These are phyloP conservation scores for Chesias legatella DNA, from an alignment of 2,888 invertebrate genomes.

Conservation along the genomic window DNA sequence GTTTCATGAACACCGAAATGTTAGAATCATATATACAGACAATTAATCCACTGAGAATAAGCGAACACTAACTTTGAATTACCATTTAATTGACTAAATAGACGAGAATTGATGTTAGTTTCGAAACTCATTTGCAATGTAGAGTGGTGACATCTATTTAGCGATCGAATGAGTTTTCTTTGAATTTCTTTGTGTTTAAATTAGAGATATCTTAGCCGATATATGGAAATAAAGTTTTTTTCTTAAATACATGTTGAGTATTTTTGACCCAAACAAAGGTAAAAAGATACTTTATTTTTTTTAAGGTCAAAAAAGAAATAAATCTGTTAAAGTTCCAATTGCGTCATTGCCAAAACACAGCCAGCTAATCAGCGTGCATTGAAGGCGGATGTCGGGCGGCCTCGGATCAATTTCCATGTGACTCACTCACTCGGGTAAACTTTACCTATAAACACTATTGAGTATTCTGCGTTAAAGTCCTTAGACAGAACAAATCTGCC, in stretches of 20 bases:
- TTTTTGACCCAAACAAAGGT: no score
- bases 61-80: constrained; percentile 35
- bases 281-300: no score
- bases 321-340: constrained; percentile 15
- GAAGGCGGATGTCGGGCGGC: constrained; percentile 60
- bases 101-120: constrained; percentile 38
- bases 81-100: constrained; percentile 35
- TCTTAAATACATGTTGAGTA: no score
- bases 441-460: neutral
- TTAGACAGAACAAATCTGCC: constrained; percentile 36
- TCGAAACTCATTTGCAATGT: constrained; percentile 43
- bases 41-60: constrained; percentile 30
- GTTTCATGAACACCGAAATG: neutral
- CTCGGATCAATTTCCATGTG: constrained; percentile 60
- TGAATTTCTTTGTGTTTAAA: constrained; percentile 28
- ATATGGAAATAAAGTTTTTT: neutral
- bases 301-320: neutral
- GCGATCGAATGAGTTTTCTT: constrained; percentile 26
- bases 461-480: constrained; percentile 6
- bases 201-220: neutral
- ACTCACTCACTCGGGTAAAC: constrained; percentile 53
- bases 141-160: constrained; percentile 32
- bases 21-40: neutral
- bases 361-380: constrained; percentile 30
- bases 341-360: constrained; percentile 38